Evolutionary conservation across 2,888 invertebrate genomes (phyloP).

Genomic region (Laothoe populi): DNA sequence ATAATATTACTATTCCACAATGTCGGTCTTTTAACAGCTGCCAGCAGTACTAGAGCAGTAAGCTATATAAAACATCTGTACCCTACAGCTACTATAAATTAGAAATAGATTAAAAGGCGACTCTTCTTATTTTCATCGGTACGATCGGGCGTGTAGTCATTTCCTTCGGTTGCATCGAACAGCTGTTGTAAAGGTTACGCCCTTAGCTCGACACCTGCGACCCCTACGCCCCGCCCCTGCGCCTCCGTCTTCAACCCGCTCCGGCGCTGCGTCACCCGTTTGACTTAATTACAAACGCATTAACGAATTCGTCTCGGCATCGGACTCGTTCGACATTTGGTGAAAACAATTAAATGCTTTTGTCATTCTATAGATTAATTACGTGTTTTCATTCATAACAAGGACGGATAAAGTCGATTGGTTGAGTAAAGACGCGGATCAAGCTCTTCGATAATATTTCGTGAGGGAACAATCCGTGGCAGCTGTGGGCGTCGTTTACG

Average conservation of each 20-base stretch:
- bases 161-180: conserved; percentile 67
- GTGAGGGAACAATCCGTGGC: conserved; percentile 59
- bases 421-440: conserved; percentile 45
- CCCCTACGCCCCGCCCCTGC: conserved; percentile 46
- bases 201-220: conserved; percentile 77
- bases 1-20: conserved; percentile 48
- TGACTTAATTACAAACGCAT: conserved; percentile 74
- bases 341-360: conserved; percentile 52
- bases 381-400: conserved; percentile 52
- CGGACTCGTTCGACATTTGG: conserved; percentile 56
- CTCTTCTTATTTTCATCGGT: conserved; percentile 57
- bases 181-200: conserved; percentile 81
- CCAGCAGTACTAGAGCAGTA: conserved; percentile 48
- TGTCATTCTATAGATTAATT: conserved; percentile 44
- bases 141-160: conserved; percentile 59
- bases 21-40: conserved; percentile 54
- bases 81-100: conserved; percentile 52
- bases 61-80: conserved; percentile 49
- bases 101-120: conserved; percentile 66
- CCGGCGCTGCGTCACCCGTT: conserved; percentile 51
- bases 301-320: conserved; percentile 63
- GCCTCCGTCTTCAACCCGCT: conserved; percentile 70
- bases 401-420: conserved; percentile 44
- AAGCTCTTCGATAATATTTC: conserved; percentile 58
- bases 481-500: conserved; percentile 56